Evolutionary conservation across 2,888 invertebrate species (phyloP).

Genomic region (Epinotia nisella): DNA sequence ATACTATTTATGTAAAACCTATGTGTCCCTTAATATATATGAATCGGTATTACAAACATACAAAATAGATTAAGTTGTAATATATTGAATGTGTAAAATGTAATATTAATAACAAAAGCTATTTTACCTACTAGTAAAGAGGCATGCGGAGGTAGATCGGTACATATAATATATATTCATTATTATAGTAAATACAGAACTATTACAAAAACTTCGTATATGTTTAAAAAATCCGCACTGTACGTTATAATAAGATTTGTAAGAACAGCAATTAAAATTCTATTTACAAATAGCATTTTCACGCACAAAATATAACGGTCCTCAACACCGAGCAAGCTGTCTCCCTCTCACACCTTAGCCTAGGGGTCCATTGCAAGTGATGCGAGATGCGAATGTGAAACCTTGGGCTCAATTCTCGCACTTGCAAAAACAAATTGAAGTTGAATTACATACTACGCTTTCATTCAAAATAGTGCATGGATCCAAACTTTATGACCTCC

Average conservation of each 20-base stretch:
- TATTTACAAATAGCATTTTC: conserved; percentile 77
- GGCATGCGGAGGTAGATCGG: conserved; percentile 82
- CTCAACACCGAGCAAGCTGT: conserved; percentile 58
- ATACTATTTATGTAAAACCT: conserved; percentile 60
- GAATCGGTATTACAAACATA: conserved; percentile 70
- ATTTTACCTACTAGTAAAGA: conserved; percentile 69
- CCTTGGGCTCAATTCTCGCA: background rate
- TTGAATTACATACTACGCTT: background rate
- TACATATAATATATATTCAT: conserved; percentile 56
- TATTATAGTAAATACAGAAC: conserved; percentile 54
- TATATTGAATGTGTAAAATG: conserved; percentile 64
- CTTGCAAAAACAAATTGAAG: background rate
- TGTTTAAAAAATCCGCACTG: conserved; percentile 56
- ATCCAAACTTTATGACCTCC: no score
- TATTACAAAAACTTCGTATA: conserved; percentile 47
- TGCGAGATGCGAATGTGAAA: background rate
- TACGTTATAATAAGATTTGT: conserved; percentile 52
- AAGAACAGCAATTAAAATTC: conserved; percentile 60
- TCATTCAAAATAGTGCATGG: background rate
- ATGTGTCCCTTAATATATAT: conserved; percentile 60
- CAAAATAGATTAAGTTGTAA: conserved; percentile 64
- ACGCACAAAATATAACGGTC: conserved; percentile 65
- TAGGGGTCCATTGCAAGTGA: conserved; percentile 35
- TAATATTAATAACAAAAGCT: conserved; percentile 71
- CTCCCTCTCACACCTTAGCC: conserved; percentile 51